Conservation (phyloP, 2,113 vertebrate species). For the Megaleporinus macrocephalus region DNA sequence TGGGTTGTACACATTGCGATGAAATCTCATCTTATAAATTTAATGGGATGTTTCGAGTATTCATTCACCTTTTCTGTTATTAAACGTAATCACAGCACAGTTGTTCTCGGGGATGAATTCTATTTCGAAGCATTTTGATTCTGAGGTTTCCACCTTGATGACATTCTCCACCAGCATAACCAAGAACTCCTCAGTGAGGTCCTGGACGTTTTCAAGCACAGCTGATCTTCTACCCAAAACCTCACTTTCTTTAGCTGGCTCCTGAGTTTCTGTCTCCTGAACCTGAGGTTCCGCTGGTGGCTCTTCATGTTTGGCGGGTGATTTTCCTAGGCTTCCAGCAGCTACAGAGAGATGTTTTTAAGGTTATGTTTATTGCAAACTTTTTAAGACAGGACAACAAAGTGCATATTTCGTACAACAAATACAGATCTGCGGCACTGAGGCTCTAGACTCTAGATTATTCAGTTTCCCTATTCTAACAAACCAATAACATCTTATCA, state of each 20-base stretch:
- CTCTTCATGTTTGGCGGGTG: not conserved
- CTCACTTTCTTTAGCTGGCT: constrained; percentile 10
- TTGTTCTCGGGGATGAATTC: constrained; percentile 78
- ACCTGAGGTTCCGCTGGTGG: not conserved
- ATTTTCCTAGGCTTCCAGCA: not conserved
- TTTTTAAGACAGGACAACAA: not conserved
- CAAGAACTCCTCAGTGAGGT: constrained; percentile 58
- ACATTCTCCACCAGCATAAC: constrained; percentile 84
- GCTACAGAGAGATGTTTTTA: not conserved
- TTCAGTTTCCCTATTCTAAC: too few species aligned
- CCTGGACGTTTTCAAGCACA: constrained; percentile 80
- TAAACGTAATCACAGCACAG: constrained; percentile 81
- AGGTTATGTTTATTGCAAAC: not conserved
- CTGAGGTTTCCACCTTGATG: constrained; percentile 52
- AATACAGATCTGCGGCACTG: too few species aligned
- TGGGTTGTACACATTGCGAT: too few species aligned
- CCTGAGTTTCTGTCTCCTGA: not conserved
- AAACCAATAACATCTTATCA: too few species aligned
- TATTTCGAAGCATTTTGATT: constrained; percentile 70
- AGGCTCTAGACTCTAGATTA: too few species aligned
- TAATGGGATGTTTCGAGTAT: not conserved
- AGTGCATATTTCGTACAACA: not conserved
- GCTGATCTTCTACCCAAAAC: constrained; percentile 50
- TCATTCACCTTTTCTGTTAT: constrained; percentile 46
- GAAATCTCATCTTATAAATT: too few species aligned